Percentiles rank a stretch among this genome's conserved stretches.
These are phyloP conservation scores for Oreortyx pictus DNA, from an alignment of 2,797 vertebrate genomes.

Conservation along the genomic window DNA sequence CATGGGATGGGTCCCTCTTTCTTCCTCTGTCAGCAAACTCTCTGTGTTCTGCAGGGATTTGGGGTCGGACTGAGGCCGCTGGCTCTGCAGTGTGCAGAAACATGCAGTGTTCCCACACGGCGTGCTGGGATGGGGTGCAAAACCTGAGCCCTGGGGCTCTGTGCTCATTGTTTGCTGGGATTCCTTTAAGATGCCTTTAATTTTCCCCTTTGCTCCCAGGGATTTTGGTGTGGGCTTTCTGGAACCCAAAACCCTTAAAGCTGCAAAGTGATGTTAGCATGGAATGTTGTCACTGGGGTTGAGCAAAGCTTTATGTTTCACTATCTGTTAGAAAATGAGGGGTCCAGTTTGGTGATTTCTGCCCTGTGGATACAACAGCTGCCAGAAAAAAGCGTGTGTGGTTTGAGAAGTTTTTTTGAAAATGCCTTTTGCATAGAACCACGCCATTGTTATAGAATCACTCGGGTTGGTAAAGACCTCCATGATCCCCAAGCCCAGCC, in stretches of 20 bases:
- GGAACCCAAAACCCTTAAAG: neutral
- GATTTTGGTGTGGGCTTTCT: neutral
- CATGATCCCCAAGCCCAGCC: neutral
- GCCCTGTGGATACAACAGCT: neutral
- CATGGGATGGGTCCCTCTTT: neutral
- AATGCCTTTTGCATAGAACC: neutral
- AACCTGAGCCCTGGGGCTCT: neutral
- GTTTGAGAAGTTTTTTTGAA: neutral
- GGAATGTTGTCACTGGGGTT: neutral
- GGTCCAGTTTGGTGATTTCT: neutral
- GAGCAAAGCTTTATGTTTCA: neutral
- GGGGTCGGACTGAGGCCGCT: rapidly evolving
- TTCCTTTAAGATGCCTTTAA: neutral
- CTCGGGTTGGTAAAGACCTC: neutral
- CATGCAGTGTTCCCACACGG: neutral
- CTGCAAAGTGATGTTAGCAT: rapidly evolving
- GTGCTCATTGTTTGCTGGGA: neutral
- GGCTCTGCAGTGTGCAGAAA: rapidly evolving
- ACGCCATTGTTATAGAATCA: too few species aligned
- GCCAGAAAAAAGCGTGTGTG: rapidly evolving
- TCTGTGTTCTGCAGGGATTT: neutral
- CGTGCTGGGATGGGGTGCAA: neutral
- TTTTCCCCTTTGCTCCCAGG: neutral
- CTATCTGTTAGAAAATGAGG: neutral
- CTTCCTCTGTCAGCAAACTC: neutral